A percentile compares a stretch with the other conserved stretches of the same genome.
Evolutionary conservation across 2,113 vertebrate species (phyloP).

Genomic region (Calyptommatus sinebrachiatus): DNA sequence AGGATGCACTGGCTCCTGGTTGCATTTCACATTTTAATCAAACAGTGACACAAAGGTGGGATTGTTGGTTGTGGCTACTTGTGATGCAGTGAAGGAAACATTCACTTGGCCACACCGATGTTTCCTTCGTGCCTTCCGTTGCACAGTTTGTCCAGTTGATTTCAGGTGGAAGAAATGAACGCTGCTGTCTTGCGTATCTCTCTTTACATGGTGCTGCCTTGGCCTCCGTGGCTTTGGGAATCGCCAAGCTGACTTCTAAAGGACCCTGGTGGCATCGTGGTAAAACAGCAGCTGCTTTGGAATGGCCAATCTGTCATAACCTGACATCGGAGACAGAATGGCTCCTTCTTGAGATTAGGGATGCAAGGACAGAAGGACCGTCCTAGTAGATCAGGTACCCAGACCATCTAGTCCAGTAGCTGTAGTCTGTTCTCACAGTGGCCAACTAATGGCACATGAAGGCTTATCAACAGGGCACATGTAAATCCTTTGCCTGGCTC

Average conservation of each 20-base stretch:
- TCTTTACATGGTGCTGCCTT: too few species aligned
- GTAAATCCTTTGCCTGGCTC: not conserved
- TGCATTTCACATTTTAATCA: constrained; percentile 79
- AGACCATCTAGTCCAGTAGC: too few species aligned
- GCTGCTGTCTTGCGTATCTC: not conserved
- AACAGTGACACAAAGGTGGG: constrained; percentile 43
- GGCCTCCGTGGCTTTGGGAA: too few species aligned
- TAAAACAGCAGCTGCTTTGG: too few species aligned
- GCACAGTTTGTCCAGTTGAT: not conserved
- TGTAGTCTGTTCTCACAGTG: not conserved
- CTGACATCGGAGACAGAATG: too few species aligned
- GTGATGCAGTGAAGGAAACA: constrained; percentile 21
- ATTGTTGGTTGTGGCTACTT: constrained; percentile 27
- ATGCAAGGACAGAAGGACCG: too few species aligned
- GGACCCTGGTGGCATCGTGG: too few species aligned
- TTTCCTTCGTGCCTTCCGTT: constrained; percentile 1
- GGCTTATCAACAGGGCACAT: not conserved
- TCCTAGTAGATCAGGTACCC: too few species aligned
- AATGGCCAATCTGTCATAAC: too few species aligned
- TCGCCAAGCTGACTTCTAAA: too few species aligned
- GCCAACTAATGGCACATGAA: not conserved
- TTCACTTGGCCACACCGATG: not conserved
- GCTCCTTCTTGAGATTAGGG: too few species aligned
- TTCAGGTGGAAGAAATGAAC: too few species aligned
- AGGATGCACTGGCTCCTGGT: constrained; percentile 79